Base-by-base conservation (phyloP, 2,888 invertebrate species). In the Lithophane socia region DNA sequence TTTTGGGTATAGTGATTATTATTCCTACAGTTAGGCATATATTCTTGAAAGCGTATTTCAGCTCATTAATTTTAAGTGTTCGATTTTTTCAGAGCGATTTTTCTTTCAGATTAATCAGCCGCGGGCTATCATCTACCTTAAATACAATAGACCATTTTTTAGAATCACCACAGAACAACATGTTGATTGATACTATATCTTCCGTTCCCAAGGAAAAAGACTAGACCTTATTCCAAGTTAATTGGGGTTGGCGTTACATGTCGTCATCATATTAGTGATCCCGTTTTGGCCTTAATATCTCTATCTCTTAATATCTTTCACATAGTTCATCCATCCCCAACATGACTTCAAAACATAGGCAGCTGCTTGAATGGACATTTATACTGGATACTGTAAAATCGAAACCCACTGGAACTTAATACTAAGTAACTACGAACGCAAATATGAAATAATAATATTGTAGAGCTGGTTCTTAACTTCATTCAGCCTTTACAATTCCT, bases 361-460 rank as follows among this genome's bases (percentile, higher is more conserved):
- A n/a, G n/a, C 21, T 49, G 10, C 16, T 24, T 37, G 16, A 42
- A 13, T 3, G 13, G 0, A 24, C 1, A 7, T 37, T 10, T 2
- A 58, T 68, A 10, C 13, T 37, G 37, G 37, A 5, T 79, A 18
- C 10, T 49, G 7, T 49, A 29, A 49, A n/a, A 29, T 47, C 24
- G 49, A 56, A 16, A 58, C 16, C n/a, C 29, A 37, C 4, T 52
- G 18, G 8, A 52, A 58, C 63, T 9, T 16, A 21, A 24, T n/a
- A 68, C 44, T 29, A 13, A 42, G 9, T 49, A 29, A n/a, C 3
- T 58, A 16, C 0, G 13, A 44, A 60, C 0, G 10, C 67, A 29
- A 67, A 49, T 12, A 24, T 47, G 10, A 49, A 68, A 79, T 60
- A 60, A 18, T 52, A 47, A 37, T 44, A 44, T 16, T 73, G 12